Conservation (phyloP, 2,888 invertebrate species). For the Vannuccia rotundouncinata region DNA sequence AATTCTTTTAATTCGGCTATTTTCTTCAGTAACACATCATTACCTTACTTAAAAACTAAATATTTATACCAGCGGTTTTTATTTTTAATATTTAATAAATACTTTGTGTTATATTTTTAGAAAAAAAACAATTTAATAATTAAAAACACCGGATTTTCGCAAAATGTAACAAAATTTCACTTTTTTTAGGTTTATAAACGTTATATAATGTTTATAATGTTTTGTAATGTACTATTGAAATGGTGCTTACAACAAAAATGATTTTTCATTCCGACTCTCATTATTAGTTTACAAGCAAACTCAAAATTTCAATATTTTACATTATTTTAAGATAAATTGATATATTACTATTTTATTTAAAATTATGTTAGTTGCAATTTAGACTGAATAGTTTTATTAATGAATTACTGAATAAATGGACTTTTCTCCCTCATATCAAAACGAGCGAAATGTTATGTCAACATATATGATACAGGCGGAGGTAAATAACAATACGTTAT, state of each 20-base stretch:
- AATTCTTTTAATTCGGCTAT: no score
- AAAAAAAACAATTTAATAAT: no score
- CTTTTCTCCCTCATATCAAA: not conserved
- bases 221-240: not conserved
- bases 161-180: not conserved
- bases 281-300: not conserved
- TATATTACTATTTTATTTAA: no score
- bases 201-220: not conserved
- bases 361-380: not conserved
- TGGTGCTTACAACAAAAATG: not conserved
- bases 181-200: not conserved
- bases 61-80: no score
- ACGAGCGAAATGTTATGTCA: not conserved
- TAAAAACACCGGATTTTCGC: no score
- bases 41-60: no score
- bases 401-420: not conserved
- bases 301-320: not conserved
- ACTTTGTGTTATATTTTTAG: no score
- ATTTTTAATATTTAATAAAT: no score
- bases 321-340: not conserved
- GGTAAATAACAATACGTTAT: not conserved
- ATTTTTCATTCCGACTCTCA: not conserved
- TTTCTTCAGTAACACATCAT: no score
- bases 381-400: not conserved
- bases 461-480: not conserved